Conservation (phyloP, 2,113 vertebrate species). For the Trichomycterus rosablanca region DNA sequence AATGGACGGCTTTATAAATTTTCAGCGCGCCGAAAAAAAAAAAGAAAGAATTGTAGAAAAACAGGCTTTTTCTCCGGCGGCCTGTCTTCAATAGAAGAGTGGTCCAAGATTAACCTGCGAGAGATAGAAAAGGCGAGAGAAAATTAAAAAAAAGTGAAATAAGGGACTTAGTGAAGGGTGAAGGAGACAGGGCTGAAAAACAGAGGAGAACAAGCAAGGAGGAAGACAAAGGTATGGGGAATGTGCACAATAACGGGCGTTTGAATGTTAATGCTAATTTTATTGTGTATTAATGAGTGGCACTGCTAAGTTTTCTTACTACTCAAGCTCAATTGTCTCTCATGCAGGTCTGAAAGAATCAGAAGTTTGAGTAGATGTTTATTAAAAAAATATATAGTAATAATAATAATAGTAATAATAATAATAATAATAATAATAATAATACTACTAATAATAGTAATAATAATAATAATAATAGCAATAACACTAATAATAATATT, state of each 20-base stretch:
- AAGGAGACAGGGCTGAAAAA: too few species aligned
- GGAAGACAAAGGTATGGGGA: too few species aligned
- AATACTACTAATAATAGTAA: too few species aligned
- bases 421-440: too few species aligned
- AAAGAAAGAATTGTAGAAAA: constrained; percentile 36
- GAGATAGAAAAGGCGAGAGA: constrained; percentile 1
- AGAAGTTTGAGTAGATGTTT: too few species aligned
- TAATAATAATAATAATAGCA: too few species aligned
- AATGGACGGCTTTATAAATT: constrained; percentile 46
- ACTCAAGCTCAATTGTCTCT: constrained; percentile 76
- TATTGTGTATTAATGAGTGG: constrained; percentile 70
- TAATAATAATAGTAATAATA: too few species aligned
- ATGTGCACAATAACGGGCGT: constrained; percentile 36
- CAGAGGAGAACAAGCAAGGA: too few species aligned
- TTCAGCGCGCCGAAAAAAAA: constrained; percentile 15
- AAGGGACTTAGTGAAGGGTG: constrained; percentile 8
- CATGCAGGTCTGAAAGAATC: constrained; percentile 81
- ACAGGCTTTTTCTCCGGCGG: background rate
- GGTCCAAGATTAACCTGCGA: constrained; percentile 20
- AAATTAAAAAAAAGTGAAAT: constrained; percentile 9
- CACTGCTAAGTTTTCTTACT: constrained; percentile 75
- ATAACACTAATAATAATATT: too few species aligned
- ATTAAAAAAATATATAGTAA: too few species aligned
- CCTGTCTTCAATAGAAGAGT: constrained; percentile 15
- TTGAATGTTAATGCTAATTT: constrained; percentile 42